Base-by-base conservation (phyloP, 2,113 vertebrate species). In the Alaudala cheleensis region DNA sequence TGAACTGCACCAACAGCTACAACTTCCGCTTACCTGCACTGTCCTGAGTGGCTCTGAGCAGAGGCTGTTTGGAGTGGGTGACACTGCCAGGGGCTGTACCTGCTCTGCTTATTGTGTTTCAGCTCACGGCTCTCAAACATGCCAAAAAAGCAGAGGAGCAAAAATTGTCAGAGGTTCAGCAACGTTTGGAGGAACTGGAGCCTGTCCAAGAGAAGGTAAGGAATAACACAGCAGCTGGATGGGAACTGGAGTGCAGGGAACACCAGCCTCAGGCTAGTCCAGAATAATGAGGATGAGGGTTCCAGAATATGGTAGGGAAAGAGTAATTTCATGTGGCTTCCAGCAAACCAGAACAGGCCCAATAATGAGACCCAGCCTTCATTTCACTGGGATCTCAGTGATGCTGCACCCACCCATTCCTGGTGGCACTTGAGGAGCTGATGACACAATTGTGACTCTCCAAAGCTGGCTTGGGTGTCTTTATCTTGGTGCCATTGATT, bases 151-250 rank as follows among this genome's bases (percentile, higher is more conserved):
- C 92, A 10, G 98, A 98, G 45, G 98, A 98, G 25, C 97, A 98
- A 44, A 97, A 81, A 53, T 40, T 95, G 8, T 93, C 95, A 0
- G 97, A 97, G 37, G 88, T 97, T 6, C 97, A 97, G 61, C 96
- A 97, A 10, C 97, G 96, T 71, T 78, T 95, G 20, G 98, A 98
- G 53, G 98, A 98, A 78, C 97, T 98, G 3, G 98, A 98, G 56
- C 89, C 90, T 24, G 45, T 98, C 24, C 97, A 96, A 88, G 95
- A 97, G 34, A 98, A 98, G 97, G 99, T 99, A 76, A 89, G 56
- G 34, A 66, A 5, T 31, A n/a, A 54, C 25, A 39, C 10, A 49
- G 42, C 44, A 58, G n/a, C 45, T 67, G 84, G 21, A 7, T 20
- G 5, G 33, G 60, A 64, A 6, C 37, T 51, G 12, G 29, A 37